Evolutionary conservation across 2,113 vertebrate species (phyloP), one percentile per base, ranked within the genome.

Genomic region (Cervus canadensis): DNA sequence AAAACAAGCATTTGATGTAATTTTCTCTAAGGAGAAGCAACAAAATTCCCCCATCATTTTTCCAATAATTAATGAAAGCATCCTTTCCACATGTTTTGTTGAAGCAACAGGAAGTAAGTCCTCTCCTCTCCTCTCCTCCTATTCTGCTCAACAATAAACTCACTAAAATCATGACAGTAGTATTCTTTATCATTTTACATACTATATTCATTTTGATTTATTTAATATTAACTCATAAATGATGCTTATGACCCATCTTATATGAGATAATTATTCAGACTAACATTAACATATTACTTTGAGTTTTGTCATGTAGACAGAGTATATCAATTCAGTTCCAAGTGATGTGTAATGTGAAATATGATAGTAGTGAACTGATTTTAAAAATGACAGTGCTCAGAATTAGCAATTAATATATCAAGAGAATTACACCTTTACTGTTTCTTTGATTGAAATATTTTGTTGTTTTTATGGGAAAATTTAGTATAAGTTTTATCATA

Each of bases 41-140:
- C 95, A 62, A 3, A 95, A 30, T 59, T 86, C 11, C 2, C 15
- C 0, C 36, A 62, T 86, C 82, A 87, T 94, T 97, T 97, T 94
- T 28, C 17, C 40, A 91, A 89, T 91, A 94, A 97, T 96, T 98
- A 96, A 91, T 92, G 50, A 89, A 93, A 95, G 1, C 56, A n/a
- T 87, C 85, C 19, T 87, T 97, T 96, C 89, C 43, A 30, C 62
- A 91, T 91, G 83, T 90, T 97, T 96, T 86, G 92, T n/a, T 93
- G 40, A 94, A 95, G 36, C 50, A 84, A 50, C 11, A 87, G 36
- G 16, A 94, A 57, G 17, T 76, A 93, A 86, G 33, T 82, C 33
- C 33, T 82, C 4, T 11, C 48, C 64, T 89, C 87, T 94, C 59
- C 50, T 97, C 33, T 97, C 45, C 30, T 90, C 56, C 1, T 88